Evolutionary conservation across 2,797 vertebrate species (phyloP), one percentile per base, ranked within the genome.

Genomic region (Orientallactaga sibirica): DNA sequence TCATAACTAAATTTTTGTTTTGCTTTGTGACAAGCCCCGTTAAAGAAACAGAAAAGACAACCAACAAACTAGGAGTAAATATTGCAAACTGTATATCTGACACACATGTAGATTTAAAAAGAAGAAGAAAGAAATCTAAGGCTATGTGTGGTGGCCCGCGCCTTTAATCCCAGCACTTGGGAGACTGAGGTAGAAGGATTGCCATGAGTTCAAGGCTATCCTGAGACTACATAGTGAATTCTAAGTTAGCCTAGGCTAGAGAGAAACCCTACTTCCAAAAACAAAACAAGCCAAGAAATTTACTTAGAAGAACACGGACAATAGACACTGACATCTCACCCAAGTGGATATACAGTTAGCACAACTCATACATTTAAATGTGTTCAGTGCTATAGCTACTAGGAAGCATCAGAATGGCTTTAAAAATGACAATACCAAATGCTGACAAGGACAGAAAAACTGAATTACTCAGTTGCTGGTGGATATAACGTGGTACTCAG

Each of bases 41-140:
- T 75, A 81, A 75, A 27, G 61, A 62, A 94, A 90, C 19, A 64
- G 12, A 79, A 70, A 81, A 43, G 55, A 66, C 25, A 85, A 89
- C 43, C 52, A 55, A 85, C 3, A 80, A 70, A 88, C 7, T 75
- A 9, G 7, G 55, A 58, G 55, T 14, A 58, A 58, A 58, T 80
- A 88, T 66, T 91, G 52, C 68, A 71, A 48, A 70, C 2, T n/a
- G 84, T 16, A 24, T 55, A 74, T 74, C 66, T 78, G 37, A 82
- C 48, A 80, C 27, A 77, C 22, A 11, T 33, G 2, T 12, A 78
- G 52, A 78, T 71, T 52, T 81, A 55, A 73, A 73, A 79, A 76
- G 92, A 15, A 62, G 20, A 52, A 68, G 73, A 91, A 76, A 76
- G 15, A 71, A 79, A 74, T 67, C 55, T 3, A 37, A 48, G 48